Evolutionary conservation across 2,797 vertebrate genomes (phyloP).

Genomic region (Chelmon rostratus): DNA sequence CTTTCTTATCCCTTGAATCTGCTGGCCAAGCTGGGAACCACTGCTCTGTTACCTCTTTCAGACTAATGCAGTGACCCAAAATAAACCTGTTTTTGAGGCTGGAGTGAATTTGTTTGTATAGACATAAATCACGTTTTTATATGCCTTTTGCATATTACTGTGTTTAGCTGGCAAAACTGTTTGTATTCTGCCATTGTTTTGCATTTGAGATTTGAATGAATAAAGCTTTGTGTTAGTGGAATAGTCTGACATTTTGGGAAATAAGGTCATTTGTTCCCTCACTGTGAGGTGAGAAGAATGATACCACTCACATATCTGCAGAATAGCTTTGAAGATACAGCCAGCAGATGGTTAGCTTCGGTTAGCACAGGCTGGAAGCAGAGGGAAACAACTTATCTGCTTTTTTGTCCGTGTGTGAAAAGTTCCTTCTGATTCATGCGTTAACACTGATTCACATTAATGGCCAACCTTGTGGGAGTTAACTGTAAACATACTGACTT

Average conservation of each 20-base stretch:
- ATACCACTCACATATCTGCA: background rate
- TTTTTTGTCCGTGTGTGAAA: slow-evolving; percentile 34
- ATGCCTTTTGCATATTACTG: background rate
- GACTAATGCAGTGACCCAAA: slow-evolving; percentile 2
- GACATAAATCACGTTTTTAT: background rate
- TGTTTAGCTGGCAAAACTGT: background rate
- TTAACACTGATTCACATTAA: slow-evolving; percentile 45
- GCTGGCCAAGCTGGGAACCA: background rate
- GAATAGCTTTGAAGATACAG: slow-evolving; percentile 10
- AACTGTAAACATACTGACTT: slow-evolving; percentile 44
- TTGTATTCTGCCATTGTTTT: background rate
- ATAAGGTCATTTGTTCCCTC: background rate
- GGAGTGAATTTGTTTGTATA: slow-evolving; percentile 11
- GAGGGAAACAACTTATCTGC: slow-evolving; percentile 12
- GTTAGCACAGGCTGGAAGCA: slow-evolving; percentile 5
- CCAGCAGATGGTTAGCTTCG: slow-evolving; percentile 14
- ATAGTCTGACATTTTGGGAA: background rate
- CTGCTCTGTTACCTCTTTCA: slow-evolving; percentile 6
- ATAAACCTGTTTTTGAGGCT: slow-evolving; percentile 19
- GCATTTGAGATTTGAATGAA: background rate
- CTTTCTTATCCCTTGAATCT: slow-evolving; percentile 18
- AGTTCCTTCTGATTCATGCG: slow-evolving; percentile 24
- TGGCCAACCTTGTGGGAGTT: slow-evolving; percentile 45
- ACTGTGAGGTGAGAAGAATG: background rate
- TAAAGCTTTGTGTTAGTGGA: slow-evolving; percentile 3